Base-by-base conservation (phyloP, 92 coral and sea anemone genomes). In the Muricea muricata region DNA sequence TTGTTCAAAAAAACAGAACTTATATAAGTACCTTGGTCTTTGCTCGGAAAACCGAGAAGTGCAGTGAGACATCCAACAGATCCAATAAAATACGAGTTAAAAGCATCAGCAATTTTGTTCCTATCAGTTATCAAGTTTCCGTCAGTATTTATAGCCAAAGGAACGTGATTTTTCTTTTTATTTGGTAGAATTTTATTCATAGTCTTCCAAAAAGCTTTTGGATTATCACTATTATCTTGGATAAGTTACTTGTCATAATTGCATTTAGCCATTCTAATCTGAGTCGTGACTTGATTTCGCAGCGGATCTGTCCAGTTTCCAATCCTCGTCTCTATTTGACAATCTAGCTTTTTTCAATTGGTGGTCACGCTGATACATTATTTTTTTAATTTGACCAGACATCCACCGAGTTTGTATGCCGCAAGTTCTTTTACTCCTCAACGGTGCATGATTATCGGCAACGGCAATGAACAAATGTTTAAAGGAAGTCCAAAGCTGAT, bases 261-360 rank as follows among this genome's bases (percentile, higher is more conserved):
- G 35, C 78, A 65, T 65, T 81, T 81, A 46, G 79, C 45, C 14
- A 66, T 61, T 45, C 58, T 29, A 66, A 65, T 47, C 20, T 56
- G 55, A 34, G 65, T 40, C 24, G 65, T 81, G 41, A 65, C 78
- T 41, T 58, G 88, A 48, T 60, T 85, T 60, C 77, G 52, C 45
- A 63, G 26, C 26, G 75, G n/a, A 56, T 69, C 75, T 85, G 39
- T 85, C 67, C 30, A 56, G 47, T 55, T 35, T 42, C 86, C 86
- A 81, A 24, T 81, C 86, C 58, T 70, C 86, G 24, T 57, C 85
- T 20, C 31, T n/a, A 63, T 61, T 81, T 1, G 85, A 37, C 42
- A 4, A 79, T 46, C 79, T 82, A 21, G 80, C 54, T 71, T 83
- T 70, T 11, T 8, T 50, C 41, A 83, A 41, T 11, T 31, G 30